Evolutionary conservation across 2,888 invertebrate genomes (phyloP).

Genomic region (Masnerella sp.): DNA sequence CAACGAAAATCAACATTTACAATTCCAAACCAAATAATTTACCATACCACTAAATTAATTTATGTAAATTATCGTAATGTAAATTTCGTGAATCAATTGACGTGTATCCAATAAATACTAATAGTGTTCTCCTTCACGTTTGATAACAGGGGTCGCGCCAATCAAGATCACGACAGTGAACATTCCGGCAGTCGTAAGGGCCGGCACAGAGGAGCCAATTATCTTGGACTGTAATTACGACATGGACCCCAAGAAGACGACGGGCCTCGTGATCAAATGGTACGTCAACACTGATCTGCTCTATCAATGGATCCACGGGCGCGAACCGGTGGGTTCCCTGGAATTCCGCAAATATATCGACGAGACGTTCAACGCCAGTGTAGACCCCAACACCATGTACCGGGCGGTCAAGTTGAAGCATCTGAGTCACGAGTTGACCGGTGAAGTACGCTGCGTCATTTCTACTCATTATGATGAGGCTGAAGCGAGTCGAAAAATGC

Average conservation of each 20-base stretch:
- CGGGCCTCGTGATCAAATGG: constrained; percentile 88
- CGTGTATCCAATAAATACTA: too few relatives aligned
- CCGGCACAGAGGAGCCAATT: constrained; percentile 80
- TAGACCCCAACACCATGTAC: constrained; percentile 84
- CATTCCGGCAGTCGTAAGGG: constrained; percentile 81
- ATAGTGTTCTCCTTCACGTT: constrained; percentile 33
- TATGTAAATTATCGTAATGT: too few relatives aligned
- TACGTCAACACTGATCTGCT: constrained; percentile 83
- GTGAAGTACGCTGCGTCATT: constrained; percentile 86
- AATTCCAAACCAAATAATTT: too few relatives aligned
- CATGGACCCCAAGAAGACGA: constrained; percentile 80
- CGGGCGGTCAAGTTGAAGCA: constrained; percentile 84
- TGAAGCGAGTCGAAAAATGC: constrained; percentile 67
- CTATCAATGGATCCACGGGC: constrained; percentile 90
- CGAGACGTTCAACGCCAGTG: constrained; percentile 82
- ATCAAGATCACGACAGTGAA: constrained; percentile 81
- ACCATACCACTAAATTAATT: constrained; percentile 10
- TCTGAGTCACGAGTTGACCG: constrained; percentile 84
- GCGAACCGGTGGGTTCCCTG: constrained; percentile 82
- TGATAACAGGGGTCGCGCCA: constrained; percentile 80
- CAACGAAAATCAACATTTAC: too few relatives aligned
- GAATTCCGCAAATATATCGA: constrained; percentile 77
- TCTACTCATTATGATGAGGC: constrained; percentile 84
- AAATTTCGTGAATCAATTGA: too few relatives aligned
- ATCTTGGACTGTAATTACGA: constrained; percentile 86